phyloP scores from a whole-genome alignment of 1,140 invertebrate genomes.

The Cydia fagiglandana region DNA sequence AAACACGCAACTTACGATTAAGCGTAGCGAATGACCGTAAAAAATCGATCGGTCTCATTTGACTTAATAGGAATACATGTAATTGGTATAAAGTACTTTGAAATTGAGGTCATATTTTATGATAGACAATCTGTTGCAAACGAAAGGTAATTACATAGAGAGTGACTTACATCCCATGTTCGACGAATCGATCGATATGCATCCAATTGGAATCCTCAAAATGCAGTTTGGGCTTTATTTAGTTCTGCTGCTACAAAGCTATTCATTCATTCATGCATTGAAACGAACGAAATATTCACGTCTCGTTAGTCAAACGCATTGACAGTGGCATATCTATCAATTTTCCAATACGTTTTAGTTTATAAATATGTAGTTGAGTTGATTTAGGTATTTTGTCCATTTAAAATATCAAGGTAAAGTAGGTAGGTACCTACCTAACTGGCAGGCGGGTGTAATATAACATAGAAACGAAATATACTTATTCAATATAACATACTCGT shows the following conservation, averaged over 20 bases:
- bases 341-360: conserved; percentile 1
- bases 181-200: conserved; percentile 33
- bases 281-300: conserved; percentile 61
- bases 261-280: conserved; percentile 52
- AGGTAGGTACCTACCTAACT: too few relatives aligned
- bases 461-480: not conserved
- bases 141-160: not conserved
- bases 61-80: conserved; percentile 54
- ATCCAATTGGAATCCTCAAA: conserved; percentile 44
- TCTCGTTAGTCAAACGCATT: conserved; percentile 55
- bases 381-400: not conserved
- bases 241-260: conserved; percentile 50
- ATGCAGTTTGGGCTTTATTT: conserved; percentile 45
- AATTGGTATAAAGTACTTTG: conserved; percentile 33
- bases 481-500: not conserved
- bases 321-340: conserved; percentile 36
- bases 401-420: not conserved
- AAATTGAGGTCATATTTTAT: conserved; percentile 38
- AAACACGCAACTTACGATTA: conserved; percentile 46
- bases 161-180: conserved; percentile 15
- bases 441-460: too few relatives aligned
- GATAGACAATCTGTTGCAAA: not conserved
- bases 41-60: conserved; percentile 61
- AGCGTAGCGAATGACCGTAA: conserved; percentile 62
- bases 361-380: not conserved